Conservation (phyloP, 2,113 vertebrate species). For the Felis chaus region DNA sequence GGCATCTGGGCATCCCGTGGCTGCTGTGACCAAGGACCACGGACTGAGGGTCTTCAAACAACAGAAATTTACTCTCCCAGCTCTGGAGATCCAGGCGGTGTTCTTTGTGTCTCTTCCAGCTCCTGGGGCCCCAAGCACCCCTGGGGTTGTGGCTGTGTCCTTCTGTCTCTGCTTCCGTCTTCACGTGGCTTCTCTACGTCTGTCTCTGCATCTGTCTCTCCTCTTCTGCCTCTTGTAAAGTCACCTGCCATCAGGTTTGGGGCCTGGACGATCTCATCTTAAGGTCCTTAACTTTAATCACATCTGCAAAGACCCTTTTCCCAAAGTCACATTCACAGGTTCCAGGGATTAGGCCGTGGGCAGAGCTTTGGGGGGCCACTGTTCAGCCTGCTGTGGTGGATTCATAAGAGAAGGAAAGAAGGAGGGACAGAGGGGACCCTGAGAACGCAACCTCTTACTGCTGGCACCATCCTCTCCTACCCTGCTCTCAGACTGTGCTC, state of each 20-base stretch:
- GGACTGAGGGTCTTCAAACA: not conserved
- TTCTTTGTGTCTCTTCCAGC: not conserved
- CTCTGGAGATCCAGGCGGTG: too few species aligned
- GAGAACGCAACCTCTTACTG: not conserved
- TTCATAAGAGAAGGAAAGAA: not conserved
- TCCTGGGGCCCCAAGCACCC: fast-evolving
- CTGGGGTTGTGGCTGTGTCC: fast-evolving
- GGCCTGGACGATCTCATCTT: not conserved
- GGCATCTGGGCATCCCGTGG: not conserved
- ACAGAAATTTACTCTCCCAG: too few species aligned
- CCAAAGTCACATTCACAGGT: not conserved
- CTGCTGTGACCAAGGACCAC: fast-evolving
- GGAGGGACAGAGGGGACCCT: not conserved
- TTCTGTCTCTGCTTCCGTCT: too few species aligned
- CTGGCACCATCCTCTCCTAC: not conserved
- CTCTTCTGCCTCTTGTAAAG: not conserved
- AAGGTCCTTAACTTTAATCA: not conserved
- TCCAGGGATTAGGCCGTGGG: not conserved
- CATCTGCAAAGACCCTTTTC: not conserved
- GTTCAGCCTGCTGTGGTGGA: too few species aligned
- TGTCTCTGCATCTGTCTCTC: too few species aligned
- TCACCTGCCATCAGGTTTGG: not conserved
- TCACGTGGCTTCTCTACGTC: too few species aligned
- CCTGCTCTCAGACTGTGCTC: not conserved
- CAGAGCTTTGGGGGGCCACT: not conserved